phyloP scores from a whole-genome alignment of 2,888 invertebrate genomes.

The Mongoloraphidia duomilia region DNA sequence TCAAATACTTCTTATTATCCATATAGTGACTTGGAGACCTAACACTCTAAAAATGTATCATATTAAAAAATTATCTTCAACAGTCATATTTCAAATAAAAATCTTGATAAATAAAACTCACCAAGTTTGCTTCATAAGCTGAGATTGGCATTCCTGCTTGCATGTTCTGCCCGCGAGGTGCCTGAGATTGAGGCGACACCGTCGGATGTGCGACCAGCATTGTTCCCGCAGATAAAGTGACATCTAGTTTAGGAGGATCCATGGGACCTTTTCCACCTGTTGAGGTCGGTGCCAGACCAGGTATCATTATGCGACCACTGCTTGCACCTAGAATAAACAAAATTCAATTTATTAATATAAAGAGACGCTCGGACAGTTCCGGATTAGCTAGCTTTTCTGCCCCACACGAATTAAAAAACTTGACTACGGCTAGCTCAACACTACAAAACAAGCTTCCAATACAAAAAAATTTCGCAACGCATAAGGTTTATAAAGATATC shows the following conservation, averaged over 20 bases:
- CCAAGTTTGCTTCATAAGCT: slow-evolving; percentile 53
- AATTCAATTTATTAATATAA: neutral
- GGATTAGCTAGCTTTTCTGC: too few species aligned
- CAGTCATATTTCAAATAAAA: too few species aligned
- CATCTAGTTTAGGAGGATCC: slow-evolving; percentile 40
- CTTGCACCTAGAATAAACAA: slow-evolving; percentile 27
- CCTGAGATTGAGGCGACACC: slow-evolving; percentile 32
- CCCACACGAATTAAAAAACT: too few species aligned
- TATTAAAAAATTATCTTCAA: neutral
- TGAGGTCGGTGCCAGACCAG: slow-evolving; percentile 45
- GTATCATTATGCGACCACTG: slow-evolving; percentile 37
- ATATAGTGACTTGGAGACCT: too few species aligned
- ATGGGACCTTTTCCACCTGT: slow-evolving; percentile 29
- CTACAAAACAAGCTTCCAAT: too few species aligned
- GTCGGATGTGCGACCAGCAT: slow-evolving; percentile 27
- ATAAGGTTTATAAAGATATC: too few species aligned
- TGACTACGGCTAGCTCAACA: too few species aligned
- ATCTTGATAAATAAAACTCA: slow-evolving; percentile 32
- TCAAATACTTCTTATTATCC: too few species aligned
- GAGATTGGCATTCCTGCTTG: slow-evolving; percentile 42
- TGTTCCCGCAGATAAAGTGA: slow-evolving; percentile 30
- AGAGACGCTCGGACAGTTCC: neutral
- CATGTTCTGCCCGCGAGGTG: slow-evolving; percentile 35
- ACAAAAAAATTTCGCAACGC: too few species aligned
- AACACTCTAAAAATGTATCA: too few species aligned